Conservation (phyloP, 1,140 invertebrate genomes). For the Drosophila kanapiae region DNA sequence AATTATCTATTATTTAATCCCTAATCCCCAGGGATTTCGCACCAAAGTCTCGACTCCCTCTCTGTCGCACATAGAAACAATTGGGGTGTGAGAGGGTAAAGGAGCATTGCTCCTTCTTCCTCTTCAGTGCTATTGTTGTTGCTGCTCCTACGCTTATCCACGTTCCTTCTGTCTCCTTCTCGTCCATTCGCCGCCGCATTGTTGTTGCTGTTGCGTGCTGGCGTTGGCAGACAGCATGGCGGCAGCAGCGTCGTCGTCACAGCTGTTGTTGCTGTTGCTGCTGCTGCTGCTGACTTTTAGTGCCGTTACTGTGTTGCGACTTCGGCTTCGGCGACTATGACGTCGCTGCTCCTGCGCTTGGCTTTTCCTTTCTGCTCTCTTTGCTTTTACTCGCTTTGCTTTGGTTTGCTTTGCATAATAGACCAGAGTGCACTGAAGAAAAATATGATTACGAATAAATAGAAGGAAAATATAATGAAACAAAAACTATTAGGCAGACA, state of each 20-base stretch:
- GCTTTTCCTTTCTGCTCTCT: conserved; percentile 27
- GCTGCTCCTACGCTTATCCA: conserved; percentile 53
- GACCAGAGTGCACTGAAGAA: conserved; percentile 20
- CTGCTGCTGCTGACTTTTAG: conserved; percentile 35
- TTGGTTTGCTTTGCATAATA: conserved; percentile 57
- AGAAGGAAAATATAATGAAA: neutral
- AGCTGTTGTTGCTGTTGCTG: conserved; percentile 42
- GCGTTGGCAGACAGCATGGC: conserved; percentile 80
- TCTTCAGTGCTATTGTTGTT: conserved; percentile 24
- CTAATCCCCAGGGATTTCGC: neutral
- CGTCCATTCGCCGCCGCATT: conserved; percentile 55
- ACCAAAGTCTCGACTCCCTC: neutral
- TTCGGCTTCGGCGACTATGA: conserved; percentile 40
- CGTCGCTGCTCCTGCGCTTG: conserved; percentile 58
- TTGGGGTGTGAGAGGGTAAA: conserved; percentile 26
- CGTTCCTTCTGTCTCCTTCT: conserved; percentile 49
- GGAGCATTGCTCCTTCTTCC: conserved; percentile 36
- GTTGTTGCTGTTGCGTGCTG: conserved; percentile 77
- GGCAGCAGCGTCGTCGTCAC: conserved; percentile 31
- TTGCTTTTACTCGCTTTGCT: conserved; percentile 41
- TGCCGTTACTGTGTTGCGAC: conserved; percentile 61
- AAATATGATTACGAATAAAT: neutral
- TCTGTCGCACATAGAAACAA: neutral
- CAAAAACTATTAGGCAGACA: too few relatives aligned
- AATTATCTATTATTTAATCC: neutral